Evolutionary conservation across 1,140 invertebrate genomes (phyloP), one percentile per base, ranked within the genome.

Genomic region (Parapsyche elsis): DNA sequence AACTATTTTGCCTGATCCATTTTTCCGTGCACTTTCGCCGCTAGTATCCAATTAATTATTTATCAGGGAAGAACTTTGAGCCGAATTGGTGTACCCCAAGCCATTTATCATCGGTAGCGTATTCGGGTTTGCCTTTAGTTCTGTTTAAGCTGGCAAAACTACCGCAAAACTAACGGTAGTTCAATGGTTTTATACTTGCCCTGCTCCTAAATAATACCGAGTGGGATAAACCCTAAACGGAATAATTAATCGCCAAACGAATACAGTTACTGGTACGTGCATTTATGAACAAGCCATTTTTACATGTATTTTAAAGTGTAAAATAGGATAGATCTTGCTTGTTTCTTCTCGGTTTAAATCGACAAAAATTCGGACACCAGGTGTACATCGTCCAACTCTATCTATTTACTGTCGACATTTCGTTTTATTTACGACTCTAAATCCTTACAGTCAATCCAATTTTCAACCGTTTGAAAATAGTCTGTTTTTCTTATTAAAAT

Each of bases 41-140:
- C 5, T 23, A 9, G 64, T 67, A 24, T 67, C 64, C 24, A 21
- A 19, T 19, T 67, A 23, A 67, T 67, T 67, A 67, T 67, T 67
- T 67, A 67, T 67, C 64, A 23, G 64, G 24, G 64, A 26, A 24
- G 64, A 67, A 67, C 23, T 67, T 67, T 30, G 64, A 10, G 23
- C 24, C 64, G 24, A 67, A 67, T 23, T 26, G 10, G 10, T n/a
- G n/a, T n/a, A 67, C 9, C 64, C 64, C 64, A 67, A 23, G 64
- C 64, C 64, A 67, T 67, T 67, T 26, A 67, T 67, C 64, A 67
- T 67, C 64, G 21, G 9, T 26, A 23, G 64, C n/a, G 21, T 14
- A n/a, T 67, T 26, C 9, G 10, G 64, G 64, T 24, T 67, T 67
- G 24, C 19, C 64, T 67, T 67, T 67, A 14, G 21, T 14, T 24